Evolutionary conservation across 2,113 vertebrate genomes (phyloP).

Genomic region (Ivindomyrus marchei): DNA sequence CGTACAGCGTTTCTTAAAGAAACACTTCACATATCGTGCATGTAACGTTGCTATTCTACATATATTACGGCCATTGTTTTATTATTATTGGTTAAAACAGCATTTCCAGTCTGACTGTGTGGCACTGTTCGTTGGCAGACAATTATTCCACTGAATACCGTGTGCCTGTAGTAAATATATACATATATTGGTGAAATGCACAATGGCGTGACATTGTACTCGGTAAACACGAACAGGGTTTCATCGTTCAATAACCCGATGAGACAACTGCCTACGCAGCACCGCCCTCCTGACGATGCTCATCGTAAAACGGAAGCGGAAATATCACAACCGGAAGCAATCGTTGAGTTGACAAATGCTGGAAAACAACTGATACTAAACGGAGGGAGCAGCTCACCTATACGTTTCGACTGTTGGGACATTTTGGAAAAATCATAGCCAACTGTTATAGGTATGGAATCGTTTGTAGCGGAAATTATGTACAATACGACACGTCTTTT

Average conservation of each 20-base stretch:
- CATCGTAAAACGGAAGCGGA: constrained; percentile 11
- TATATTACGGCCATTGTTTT: neutral
- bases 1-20: neutral
- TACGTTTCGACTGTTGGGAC: neutral
- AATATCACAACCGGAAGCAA: constrained; percentile 8
- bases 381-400: neutral
- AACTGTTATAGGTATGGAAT: constrained; percentile 1
- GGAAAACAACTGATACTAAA: neutral
- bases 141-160: neutral
- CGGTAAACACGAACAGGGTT: neutral
- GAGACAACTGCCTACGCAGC: neutral
- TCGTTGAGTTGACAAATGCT: neutral
- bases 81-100: neutral
- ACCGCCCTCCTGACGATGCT: neutral
- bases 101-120: neutral
- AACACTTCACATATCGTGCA: neutral
- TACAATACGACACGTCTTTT: neutral
- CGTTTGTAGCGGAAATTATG: neutral
- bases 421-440: neutral
- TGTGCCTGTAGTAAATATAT: neutral
- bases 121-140: neutral
- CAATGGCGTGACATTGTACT: neutral
- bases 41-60: neutral
- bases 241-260: neutral
- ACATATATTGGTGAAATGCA: neutral